Base-by-base conservation (phyloP, 2,888 invertebrate species). In the Marasmarcha lunaedactyla region DNA sequence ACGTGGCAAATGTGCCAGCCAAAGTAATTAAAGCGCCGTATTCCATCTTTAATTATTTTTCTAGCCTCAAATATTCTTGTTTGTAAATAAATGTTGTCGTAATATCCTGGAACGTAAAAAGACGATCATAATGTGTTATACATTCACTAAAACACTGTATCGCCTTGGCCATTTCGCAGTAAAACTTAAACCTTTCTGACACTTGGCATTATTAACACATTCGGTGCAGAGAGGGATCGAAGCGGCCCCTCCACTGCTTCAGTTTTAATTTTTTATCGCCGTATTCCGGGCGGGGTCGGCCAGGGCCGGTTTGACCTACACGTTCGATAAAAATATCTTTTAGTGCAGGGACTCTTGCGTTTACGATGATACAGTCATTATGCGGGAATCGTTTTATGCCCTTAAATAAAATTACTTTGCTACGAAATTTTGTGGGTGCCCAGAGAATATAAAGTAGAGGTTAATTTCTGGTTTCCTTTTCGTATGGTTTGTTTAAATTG, bases 331-430 rank as follows among this genome's bases (percentile, higher is more conserved):
- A 30, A n/a, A 30, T 30, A 30, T 11, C 4, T 30, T 30, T 30
- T 30, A 36, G 30, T 30, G 30, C 30, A 30, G 30, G 30, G 20
- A 20, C 30, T 11, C 30, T 10, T 46, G 46, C 55, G 50, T 59
- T 63, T 63, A 68, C 54, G 54, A 56, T 58, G 62, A 63, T 62
- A 64, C 55, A 63, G 52, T 63, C 64, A 69, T 71, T 64, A 64
- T 51, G 50, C 43, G 45, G 36, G 54, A 63, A 66, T 63, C 63
- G 63, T 62, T 73, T 72, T 66, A 72, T 61, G 52, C 48, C 59
- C 57, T 60, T 55, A 60, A 69, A 72, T 66, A 64, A 72, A 74
- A 71, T 71, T 66, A 67, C 60, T 59, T 56, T 49, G 42, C 46
- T 51, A 51, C 50, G 51, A 54, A 47, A 45, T 48, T 50, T 30